Conservation (phyloP, 2,113 vertebrate species). For the Silurus meridionalis region DNA sequence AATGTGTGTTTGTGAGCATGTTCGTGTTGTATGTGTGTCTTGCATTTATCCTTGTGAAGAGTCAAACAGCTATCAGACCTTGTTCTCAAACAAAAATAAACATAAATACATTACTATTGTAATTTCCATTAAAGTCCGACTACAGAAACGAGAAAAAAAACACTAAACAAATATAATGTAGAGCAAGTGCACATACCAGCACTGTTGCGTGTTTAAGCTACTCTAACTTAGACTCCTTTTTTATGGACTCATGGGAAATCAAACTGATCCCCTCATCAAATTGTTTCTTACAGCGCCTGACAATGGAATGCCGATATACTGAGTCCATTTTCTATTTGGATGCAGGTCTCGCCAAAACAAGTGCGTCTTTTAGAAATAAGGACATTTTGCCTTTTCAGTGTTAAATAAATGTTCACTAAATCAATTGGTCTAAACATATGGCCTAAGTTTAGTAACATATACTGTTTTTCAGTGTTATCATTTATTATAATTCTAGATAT, state of each 20-base stretch:
- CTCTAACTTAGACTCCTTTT: conserved; percentile 5
- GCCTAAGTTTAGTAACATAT: conserved; percentile 31
- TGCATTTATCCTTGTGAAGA: conserved; percentile 33
- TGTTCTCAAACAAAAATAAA: conserved; percentile 31
- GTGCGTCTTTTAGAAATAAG: not conserved
- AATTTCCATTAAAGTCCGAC: conserved; percentile 19
- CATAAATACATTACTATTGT: conserved; percentile 31
- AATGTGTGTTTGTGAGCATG: conserved; percentile 11
- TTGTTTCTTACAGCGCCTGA: not conserved
- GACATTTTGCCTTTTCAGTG: not conserved
- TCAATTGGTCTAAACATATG: conserved; percentile 29
- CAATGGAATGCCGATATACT: not conserved
- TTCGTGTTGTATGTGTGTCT: conserved; percentile 21
- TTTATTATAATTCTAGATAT: conserved; percentile 6
- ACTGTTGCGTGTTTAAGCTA: not conserved
- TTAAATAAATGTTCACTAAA: conserved; percentile 26
- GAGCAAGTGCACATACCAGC: not conserved
- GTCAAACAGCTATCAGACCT: conserved; percentile 16
- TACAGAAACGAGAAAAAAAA: conserved; percentile 1
- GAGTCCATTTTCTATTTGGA: not conserved
- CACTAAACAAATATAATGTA: not conserved
- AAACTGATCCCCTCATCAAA: not conserved
- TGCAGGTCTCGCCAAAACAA: not conserved
- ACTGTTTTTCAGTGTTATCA: not conserved
- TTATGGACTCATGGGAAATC: conserved; percentile 23